Conservation (phyloP, 53 echinoderm and acorn worm genomes). For the Actinopyga echinites region DNA sequence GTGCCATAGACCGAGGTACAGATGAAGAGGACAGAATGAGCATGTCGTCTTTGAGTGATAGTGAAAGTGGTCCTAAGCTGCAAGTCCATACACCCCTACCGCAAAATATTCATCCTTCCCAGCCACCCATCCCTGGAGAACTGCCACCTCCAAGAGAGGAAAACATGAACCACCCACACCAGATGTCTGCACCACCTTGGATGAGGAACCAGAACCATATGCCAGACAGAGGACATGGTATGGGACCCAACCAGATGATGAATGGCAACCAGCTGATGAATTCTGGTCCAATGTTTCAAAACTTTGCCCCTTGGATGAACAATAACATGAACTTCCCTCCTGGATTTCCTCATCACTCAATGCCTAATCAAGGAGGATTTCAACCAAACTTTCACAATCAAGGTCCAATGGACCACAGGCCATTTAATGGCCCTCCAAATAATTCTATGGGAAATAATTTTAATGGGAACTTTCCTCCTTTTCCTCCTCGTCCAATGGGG, state of each 20-base stretch:
- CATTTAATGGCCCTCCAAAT: slow-evolving; percentile 15
- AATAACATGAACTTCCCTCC: slow-evolving; percentile 15
- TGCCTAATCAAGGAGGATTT: slow-evolving; percentile 24
- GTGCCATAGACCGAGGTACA: slow-evolving; percentile 51
- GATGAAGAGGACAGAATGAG: slow-evolving; percentile 95
- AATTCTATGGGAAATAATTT: slow-evolving; percentile 5
- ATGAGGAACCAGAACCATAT: slow-evolving; percentile 19
- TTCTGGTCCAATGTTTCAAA: slow-evolving; percentile 18
- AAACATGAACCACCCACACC: neutral
- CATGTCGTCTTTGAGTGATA: slow-evolving; percentile 83
- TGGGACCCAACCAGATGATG: slow-evolving; percentile 8
- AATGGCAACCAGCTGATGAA: neutral
- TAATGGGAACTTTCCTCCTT: neutral
- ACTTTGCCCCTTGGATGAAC: slow-evolving; percentile 27
- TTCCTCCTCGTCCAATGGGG: slow-evolving; percentile 3
- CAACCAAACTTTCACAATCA: slow-evolving; percentile 22
- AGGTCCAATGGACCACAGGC: slow-evolving; percentile 9
- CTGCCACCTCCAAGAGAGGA: slow-evolving; percentile 18
- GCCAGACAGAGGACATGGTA: neutral
- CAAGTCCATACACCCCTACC: slow-evolving; percentile 50
- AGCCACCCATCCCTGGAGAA: slow-evolving; percentile 49
- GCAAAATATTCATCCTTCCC: slow-evolving; percentile 32
- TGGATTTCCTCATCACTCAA: neutral
- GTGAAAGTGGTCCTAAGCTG: slow-evolving; percentile 58
- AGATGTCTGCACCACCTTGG: slow-evolving; percentile 25